Base-by-base conservation (phyloP, 2,888 invertebrate genomes). In the Carpatolechia fugitivella region DNA sequence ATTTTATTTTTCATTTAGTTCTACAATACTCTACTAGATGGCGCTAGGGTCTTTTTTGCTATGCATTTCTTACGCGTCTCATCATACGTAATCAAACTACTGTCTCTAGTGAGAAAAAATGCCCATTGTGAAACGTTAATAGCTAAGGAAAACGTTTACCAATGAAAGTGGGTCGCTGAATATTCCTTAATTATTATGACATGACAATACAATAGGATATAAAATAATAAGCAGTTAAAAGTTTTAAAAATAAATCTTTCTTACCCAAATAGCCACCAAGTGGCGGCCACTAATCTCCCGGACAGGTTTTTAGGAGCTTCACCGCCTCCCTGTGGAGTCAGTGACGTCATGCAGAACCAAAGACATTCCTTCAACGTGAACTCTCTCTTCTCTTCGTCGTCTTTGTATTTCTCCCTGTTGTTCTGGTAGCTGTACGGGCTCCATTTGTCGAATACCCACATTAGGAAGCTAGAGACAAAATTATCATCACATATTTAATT, bases 281-380 rank as follows among this genome's bases (percentile, higher is more conserved):
- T 99, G 1, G 99, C 99, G 0, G 99, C 99, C 0, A 99, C 95
- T 10, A 99, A 88, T 50, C 99, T 92, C 0, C 99, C 99, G 0
- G 98, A 98, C 0, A 99, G 91, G 81, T 99, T 99, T 80, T 98
- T 98, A 0, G 98, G 98, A 0, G 98, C 98, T 81, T 98, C 98
- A 0, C 98, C 98, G 0, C 98, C 98, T 0, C 98, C 98, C 82
- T 96, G 93, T 0, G 99, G 99, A 0, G 99, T 99, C 14, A 99
- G 85, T 33, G 98, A 99, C 38, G 99, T 99, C 98, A 99, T 98
- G 74, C 99, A 99, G 80, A 99, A 99, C 99, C 99, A 99, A 0
- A 99, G 91, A 73, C 98, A 98, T 82, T 99, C 99, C 78, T 98
- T 98, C 33, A 99, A 84, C 44, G 95, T 97, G 74, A 99, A 99